Conservation (phyloP, 2,113 vertebrate genomes). For the Fulica atra region DNA sequence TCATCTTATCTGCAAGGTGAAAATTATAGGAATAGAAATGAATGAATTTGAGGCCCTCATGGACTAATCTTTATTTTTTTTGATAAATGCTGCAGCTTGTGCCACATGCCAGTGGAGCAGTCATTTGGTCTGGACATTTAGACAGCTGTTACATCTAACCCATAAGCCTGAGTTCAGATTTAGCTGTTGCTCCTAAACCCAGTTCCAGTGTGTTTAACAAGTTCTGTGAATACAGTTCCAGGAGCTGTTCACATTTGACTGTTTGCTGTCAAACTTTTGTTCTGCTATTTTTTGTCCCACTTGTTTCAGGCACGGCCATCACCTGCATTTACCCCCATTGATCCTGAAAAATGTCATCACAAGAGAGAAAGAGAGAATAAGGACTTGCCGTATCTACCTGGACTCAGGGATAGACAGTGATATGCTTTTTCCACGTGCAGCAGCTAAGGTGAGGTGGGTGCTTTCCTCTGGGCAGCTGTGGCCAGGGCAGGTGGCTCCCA, state of each 20-base stretch:
- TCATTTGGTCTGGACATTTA: not conserved
- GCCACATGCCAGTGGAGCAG: not conserved
- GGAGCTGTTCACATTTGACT: not conserved
- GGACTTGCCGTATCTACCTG: not conserved
- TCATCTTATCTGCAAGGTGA: slow-evolving; percentile 17
- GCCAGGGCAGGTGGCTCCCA: not conserved
- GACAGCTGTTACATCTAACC: not conserved
- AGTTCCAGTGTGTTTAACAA: not conserved
- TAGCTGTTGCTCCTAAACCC: not conserved
- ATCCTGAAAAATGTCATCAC: not conserved
- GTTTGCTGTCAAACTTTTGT: not conserved
- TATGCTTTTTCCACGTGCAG: rapidly evolving
- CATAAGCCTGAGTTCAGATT: not conserved
- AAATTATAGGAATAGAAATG: not conserved
- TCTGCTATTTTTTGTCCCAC: not conserved
- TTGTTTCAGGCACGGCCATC: not conserved
- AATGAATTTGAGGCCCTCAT: not conserved
- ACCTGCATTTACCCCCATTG: rapidly evolving
- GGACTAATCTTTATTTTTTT: not conserved
- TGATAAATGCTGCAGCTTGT: not conserved
- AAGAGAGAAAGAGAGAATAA: not conserved
- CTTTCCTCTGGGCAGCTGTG: not conserved
- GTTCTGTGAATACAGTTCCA: not conserved
- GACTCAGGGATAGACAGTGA: not conserved
- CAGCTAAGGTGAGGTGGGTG: rapidly evolving